Evolutionary conservation across 2,113 vertebrate genomes (phyloP).

Genomic region (Gila orcuttii): DNA sequence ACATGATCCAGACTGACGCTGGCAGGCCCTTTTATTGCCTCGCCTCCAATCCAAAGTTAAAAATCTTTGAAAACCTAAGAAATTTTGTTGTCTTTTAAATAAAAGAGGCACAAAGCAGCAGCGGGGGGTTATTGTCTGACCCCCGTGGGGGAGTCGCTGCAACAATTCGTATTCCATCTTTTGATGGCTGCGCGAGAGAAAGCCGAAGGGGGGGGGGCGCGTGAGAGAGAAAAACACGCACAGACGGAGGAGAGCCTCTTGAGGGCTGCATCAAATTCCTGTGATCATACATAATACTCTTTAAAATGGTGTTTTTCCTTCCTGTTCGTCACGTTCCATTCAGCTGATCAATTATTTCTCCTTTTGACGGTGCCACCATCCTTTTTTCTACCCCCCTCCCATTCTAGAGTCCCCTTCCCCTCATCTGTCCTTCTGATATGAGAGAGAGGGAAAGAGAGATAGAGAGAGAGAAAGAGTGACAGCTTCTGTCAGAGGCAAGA

Average conservation of each 20-base stretch:
- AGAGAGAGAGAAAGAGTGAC: constrained; percentile 75
- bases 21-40: constrained; percentile 93
- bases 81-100: constrained; percentile 99
- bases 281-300: constrained; percentile 99
- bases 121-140: constrained; percentile 99
- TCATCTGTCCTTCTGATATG: constrained; percentile 97
- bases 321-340: constrained; percentile 78
- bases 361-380: constrained; percentile 78
- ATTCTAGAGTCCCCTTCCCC: constrained; percentile 51
- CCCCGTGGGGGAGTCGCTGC: constrained; percentile 89
- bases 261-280: constrained; percentile 98
- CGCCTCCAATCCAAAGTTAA: constrained; percentile 98
- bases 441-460: constrained; percentile 54
- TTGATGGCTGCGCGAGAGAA: constrained; percentile 96
- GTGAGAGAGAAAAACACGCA: constrained; percentile 61
- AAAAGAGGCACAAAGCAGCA: constrained; percentile 99
- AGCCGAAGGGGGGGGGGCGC: constrained; percentile 68
- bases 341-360: constrained; percentile 98
- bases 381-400: constrained; percentile 63
- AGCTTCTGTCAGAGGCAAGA: constrained; percentile 93
- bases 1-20: constrained; percentile 92
- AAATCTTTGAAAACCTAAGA: constrained; percentile 86
- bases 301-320: constrained; percentile 89
- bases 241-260: constrained; percentile 87
- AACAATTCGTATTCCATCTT: constrained; percentile 97